Conservation (phyloP, 2,888 invertebrate species). For the Rugalucina vietnamica region DNA sequence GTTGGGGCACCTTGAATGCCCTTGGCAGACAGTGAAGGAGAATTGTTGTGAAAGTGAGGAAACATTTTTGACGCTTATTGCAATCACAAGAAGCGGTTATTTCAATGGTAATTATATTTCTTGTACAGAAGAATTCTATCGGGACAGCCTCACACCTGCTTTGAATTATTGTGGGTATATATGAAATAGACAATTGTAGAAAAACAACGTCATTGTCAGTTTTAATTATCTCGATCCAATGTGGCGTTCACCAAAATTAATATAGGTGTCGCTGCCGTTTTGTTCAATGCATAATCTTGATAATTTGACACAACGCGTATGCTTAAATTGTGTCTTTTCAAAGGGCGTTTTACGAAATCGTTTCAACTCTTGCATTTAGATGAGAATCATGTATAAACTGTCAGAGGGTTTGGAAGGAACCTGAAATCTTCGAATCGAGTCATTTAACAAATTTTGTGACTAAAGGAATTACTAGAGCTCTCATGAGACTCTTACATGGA, state of each 20-base stretch:
- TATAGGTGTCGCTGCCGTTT: slow-evolving; percentile 37
- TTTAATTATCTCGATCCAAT: slow-evolving; percentile 37
- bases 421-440: too few species aligned
- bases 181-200: slow-evolving; percentile 28
- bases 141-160: slow-evolving; percentile 59
- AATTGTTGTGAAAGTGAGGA: neutral
- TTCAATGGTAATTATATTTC: slow-evolving; percentile 42
- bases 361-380: too few species aligned
- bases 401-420: neutral
- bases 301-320: neutral
- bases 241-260: slow-evolving; percentile 53
- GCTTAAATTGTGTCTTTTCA: neutral
- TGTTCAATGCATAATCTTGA: neutral
- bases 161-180: slow-evolving; percentile 52
- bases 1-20: neutral
- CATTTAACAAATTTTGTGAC: too few species aligned
- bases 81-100: slow-evolving; percentile 17
- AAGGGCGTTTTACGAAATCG: neutral
- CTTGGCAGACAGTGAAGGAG: neutral
- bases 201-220: slow-evolving; percentile 56
- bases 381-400: neutral
- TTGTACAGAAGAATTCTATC: slow-evolving; percentile 21
- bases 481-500: too few species aligned
- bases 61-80: slow-evolving; percentile 10
- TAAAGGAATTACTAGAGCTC: too few species aligned